These are phyloP conservation scores for Pachypeltis micranthus DNA, from an alignment of 1,140 invertebrate genomes.

Conservation along the genomic window DNA sequence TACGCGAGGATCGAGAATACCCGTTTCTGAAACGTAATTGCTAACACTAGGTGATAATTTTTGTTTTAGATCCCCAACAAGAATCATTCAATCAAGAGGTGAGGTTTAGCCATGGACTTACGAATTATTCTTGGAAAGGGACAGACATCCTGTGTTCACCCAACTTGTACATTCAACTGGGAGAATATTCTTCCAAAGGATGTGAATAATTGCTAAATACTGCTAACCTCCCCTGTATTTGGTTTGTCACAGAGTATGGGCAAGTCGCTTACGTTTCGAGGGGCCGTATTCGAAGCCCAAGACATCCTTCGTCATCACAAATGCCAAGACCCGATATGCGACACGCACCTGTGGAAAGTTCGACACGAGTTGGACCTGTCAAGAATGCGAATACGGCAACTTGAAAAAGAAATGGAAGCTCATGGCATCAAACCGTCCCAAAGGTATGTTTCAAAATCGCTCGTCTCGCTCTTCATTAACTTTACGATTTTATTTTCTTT, in stretches of 20 bases:
- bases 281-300: constrained; percentile 75
- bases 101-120: too few species aligned
- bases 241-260: constrained; percentile 47
- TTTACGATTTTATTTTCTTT: neutral
- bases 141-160: too few species aligned
- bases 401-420: constrained; percentile 70
- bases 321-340: constrained; percentile 69
- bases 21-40: too few species aligned
- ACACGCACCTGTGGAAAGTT: constrained; percentile 76
- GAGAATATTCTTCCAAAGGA: neutral
- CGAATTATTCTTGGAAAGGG: too few species aligned
- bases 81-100: too few species aligned
- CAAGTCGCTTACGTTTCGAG: constrained; percentile 73
- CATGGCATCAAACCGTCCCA: constrained; percentile 60
- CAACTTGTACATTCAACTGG: neutral
- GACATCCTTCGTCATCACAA: constrained; percentile 49
- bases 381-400: constrained; percentile 62
- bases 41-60: too few species aligned
- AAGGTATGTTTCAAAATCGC: constrained; percentile 20
- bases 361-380: constrained; percentile 79
- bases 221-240: neutral
- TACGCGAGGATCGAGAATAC: too few species aligned
- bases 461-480: neutral
- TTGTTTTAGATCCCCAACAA: too few species aligned
- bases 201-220: neutral